These are phyloP conservation scores for Sinopyrophorus schimmeli DNA, from an alignment of 2,888 invertebrate species.

Conservation along the genomic window DNA sequence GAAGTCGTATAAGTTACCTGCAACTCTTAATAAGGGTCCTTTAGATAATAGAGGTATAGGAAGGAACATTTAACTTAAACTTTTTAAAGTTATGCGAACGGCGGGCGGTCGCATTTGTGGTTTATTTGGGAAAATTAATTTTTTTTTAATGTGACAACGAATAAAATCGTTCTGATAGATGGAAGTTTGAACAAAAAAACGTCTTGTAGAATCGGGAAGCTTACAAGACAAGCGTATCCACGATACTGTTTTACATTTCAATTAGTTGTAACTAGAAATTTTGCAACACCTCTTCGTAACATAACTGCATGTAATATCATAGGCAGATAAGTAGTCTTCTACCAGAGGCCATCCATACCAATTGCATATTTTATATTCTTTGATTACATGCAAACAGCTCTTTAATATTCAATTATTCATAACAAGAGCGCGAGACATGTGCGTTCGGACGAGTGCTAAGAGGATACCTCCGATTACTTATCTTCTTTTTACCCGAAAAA, in stretches of 20 bases:
- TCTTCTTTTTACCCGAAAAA: conserved; percentile 4
- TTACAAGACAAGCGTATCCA: too few relatives aligned
- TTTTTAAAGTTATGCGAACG: conserved; percentile 13
- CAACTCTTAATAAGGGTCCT: conserved; percentile 19
- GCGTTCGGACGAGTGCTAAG: conserved; percentile 37
- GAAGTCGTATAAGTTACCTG: conserved; percentile 26
- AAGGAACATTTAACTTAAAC: conserved; percentile 5
- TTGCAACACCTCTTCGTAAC: too few relatives aligned
- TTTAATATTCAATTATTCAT: conserved; percentile 48
- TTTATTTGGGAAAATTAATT: conserved; percentile 12
- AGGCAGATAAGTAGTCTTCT: conserved; percentile 5
- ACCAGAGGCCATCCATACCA: conserved; percentile 6
- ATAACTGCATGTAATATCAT: conserved; percentile 2
- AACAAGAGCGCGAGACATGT: conserved; percentile 38
- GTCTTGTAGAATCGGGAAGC: too few relatives aligned
- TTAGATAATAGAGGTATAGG: conserved; percentile 19
- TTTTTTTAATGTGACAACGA: background rate
- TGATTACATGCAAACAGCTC: conserved; percentile 42
- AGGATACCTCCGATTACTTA: conserved; percentile 34
- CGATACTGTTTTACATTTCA: too few relatives aligned
- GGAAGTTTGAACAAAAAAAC: too few relatives aligned
- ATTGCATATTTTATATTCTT: conserved; percentile 35
- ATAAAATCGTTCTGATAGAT: background rate
- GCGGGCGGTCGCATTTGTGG: conserved; percentile 15
- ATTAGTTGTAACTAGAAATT: too few relatives aligned